Evolutionary conservation across 2,888 invertebrate genomes (phyloP).

Genomic region (Ophioninae sp.): DNA sequence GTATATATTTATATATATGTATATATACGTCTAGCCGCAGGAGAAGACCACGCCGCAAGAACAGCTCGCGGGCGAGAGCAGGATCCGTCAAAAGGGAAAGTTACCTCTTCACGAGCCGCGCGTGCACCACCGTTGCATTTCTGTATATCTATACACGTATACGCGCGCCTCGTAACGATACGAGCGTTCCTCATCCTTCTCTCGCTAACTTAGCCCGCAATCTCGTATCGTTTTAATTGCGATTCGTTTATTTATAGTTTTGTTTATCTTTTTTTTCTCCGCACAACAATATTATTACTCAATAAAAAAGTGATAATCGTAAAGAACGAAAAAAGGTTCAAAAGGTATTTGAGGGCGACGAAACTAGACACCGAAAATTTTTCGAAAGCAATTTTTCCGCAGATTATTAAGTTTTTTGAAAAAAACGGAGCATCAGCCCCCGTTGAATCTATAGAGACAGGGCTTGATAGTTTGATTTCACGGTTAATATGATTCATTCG

Average conservation of each 20-base stretch:
- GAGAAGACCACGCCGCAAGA: constrained; percentile 31
- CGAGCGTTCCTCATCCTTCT: constrained; percentile 11
- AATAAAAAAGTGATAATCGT: too few relatives aligned
- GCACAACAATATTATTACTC: not conserved
- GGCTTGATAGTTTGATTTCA: too few relatives aligned
- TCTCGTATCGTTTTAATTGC: not conserved
- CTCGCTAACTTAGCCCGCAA: constrained; percentile 21
- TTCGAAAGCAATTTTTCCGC: too few relatives aligned
- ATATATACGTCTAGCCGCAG: not conserved
- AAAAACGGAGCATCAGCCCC: too few relatives aligned
- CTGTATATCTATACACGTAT: constrained; percentile 38
- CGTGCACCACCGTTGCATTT: constrained; percentile 47
- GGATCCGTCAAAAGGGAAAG: constrained; percentile 65
- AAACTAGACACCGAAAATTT: too few relatives aligned
- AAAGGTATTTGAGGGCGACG: too few relatives aligned
- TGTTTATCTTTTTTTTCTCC: not conserved
- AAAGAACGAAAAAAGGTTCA: too few relatives aligned
- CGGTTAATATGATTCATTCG: too few relatives aligned
- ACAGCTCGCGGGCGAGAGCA: constrained; percentile 33
- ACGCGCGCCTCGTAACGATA: constrained; percentile 55
- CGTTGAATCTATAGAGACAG: too few relatives aligned
- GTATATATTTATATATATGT: not conserved
- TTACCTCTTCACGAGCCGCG: constrained; percentile 48
- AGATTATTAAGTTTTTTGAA: too few relatives aligned
- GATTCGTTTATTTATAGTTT: not conserved